A percentile compares a stretch with the other conserved stretches of the same genome.
phyloP scores from a whole-genome alignment of 1,140 invertebrate genomes.

The Metopolophium dirhodum region DNA sequence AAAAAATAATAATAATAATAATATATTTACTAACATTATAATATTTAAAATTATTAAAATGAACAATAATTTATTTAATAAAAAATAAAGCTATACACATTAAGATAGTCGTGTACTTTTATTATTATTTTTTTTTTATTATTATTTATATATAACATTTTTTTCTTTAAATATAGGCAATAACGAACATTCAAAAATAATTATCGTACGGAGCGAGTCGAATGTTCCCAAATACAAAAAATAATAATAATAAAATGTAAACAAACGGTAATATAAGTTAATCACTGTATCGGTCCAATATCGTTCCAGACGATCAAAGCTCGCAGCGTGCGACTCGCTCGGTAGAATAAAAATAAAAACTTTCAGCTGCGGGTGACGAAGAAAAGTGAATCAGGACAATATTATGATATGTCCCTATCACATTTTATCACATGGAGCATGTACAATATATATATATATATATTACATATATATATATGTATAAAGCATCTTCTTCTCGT shows the following conservation, averaged over 20 bases:
- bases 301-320: constrained; percentile 40
- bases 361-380: constrained; percentile 31
- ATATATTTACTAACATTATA: constrained; percentile 48
- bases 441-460: constrained; percentile 8
- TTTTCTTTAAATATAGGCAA: constrained; percentile 45
- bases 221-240: not conserved
- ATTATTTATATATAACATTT: constrained; percentile 47
- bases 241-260: not conserved
- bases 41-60: constrained; percentile 49
- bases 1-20: constrained; percentile 20
- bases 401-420: not conserved
- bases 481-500: constrained; percentile 12
- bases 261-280: not conserved
- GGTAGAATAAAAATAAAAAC: constrained; percentile 36
- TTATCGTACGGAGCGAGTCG: constrained; percentile 39
- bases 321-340: constrained; percentile 18
- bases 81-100: constrained; percentile 51
- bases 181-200: constrained; percentile 46
- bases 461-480: not conserved
- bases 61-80: constrained; percentile 53
- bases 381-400: constrained; percentile 28
- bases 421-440: constrained; percentile 35
- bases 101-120: constrained; percentile 47
- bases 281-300: constrained; percentile 37
- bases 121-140: constrained; percentile 2